Percentiles rank a stretch among this genome's conserved stretches.
These are phyloP conservation scores for Melospiza georgiana DNA, from an alignment of 2,113 vertebrate genomes.

Conservation along the genomic window DNA sequence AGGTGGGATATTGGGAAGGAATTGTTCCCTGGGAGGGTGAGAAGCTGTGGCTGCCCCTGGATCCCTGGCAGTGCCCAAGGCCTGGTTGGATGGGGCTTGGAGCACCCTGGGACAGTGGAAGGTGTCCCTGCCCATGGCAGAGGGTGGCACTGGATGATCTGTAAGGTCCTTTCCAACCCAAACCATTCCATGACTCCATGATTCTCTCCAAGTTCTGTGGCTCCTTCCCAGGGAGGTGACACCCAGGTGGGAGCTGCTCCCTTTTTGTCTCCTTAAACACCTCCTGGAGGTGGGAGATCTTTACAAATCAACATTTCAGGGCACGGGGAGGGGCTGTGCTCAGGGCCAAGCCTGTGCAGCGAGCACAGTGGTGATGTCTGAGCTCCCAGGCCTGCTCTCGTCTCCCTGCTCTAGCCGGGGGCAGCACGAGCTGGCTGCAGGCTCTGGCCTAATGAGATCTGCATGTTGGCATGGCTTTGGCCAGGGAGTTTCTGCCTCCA, in stretches of 20 bases:
- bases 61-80: neutral
- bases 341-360: neutral
- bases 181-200: neutral
- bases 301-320: fast-evolving
- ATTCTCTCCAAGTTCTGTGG: neutral
- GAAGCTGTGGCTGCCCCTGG: neutral
- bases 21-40: fast-evolving
- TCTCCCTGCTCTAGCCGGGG: neutral
- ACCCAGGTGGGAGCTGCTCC: neutral
- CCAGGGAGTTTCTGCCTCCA: neutral
- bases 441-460: neutral
- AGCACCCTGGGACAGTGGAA: fast-evolving
- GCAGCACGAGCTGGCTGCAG: neutral
- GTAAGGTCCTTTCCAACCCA: neutral
- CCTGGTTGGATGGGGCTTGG: fast-evolving
- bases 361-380: neutral
- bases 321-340: fast-evolving
- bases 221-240: fast-evolving
- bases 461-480: neutral
- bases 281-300: neutral
- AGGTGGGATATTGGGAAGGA: fast-evolving
- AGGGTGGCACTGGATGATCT: neutral
- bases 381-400: neutral
- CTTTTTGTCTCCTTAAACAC: neutral
- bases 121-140: neutral